These are phyloP conservation scores for Lethenteron reissneri DNA, from an alignment of 2,113 vertebrate species.

Conservation along the genomic window DNA sequence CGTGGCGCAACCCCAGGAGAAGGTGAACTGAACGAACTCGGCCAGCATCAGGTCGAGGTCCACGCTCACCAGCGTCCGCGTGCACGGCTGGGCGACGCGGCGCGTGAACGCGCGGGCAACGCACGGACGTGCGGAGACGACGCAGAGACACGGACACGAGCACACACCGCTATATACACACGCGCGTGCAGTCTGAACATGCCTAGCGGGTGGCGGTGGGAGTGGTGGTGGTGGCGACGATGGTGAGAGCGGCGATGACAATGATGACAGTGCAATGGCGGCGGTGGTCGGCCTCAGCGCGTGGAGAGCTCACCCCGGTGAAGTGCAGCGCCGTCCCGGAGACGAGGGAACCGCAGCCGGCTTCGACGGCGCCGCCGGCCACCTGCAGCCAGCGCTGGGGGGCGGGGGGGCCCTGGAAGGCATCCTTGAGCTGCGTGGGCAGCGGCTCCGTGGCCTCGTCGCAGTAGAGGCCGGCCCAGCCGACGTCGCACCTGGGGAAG, in stretches of 20 bases:
- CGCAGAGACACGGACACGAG: background rate
- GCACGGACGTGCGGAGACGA: background rate
- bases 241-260: too few species aligned
- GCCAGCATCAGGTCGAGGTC: constrained; percentile 80
- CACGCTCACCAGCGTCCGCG: constrained; percentile 66
- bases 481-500: constrained; percentile 50
- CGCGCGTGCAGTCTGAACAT: background rate
- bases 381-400: constrained; percentile 67
- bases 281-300: too few species aligned
- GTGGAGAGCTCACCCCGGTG: constrained; percentile 38
- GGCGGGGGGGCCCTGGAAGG: constrained; percentile 66
- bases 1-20: constrained; percentile 94
- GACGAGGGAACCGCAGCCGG: constrained; percentile 69
- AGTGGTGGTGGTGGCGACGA: too few species aligned
- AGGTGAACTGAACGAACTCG: constrained; percentile 96
- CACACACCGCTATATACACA: background rate
- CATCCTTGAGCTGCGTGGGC: constrained; percentile 77
- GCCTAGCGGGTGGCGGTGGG: too few species aligned
- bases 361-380: constrained; percentile 74
- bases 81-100: constrained; percentile 44
- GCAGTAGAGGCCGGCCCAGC: constrained; percentile 74
- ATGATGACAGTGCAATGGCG: too few species aligned
- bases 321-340: constrained; percentile 89
- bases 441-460: constrained; percentile 51
- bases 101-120: background rate